Evolutionary conservation across 2,113 vertebrate species (phyloP).

Genomic region (Engystomops pustulosus): DNA sequence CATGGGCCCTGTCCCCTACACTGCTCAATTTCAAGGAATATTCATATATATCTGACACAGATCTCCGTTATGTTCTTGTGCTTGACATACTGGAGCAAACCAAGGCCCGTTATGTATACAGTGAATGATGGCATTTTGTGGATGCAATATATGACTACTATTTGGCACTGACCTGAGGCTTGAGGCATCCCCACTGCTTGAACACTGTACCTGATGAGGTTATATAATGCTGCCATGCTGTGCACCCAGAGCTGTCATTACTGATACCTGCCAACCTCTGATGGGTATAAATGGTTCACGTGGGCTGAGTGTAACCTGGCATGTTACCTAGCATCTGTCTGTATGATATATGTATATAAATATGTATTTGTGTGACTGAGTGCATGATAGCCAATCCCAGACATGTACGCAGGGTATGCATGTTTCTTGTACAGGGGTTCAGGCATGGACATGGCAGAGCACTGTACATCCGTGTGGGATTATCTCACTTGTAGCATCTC

Average conservation of each 20-base stretch:
- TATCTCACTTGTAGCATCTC: constrained; percentile 20
- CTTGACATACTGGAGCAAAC: background rate
- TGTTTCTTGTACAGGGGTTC: constrained; percentile 25
- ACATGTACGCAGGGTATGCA: constrained; percentile 48
- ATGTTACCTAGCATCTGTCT: constrained; percentile 40
- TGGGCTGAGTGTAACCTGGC: background rate
- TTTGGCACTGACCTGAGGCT: background rate
- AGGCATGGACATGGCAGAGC: constrained; percentile 33
- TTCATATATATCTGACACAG: background rate
- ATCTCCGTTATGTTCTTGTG: background rate
- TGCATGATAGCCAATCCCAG: constrained; percentile 31
- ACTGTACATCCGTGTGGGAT: constrained; percentile 6
- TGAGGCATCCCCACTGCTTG: background rate
- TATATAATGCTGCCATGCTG: background rate
- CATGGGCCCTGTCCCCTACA: background rate
- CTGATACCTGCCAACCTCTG: background rate
- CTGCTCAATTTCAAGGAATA: too few species aligned
- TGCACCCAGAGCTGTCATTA: background rate
- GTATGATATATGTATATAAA: constrained; percentile 23
- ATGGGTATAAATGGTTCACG: background rate
- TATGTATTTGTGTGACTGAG: constrained; percentile 47
- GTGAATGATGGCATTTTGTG: constrained; percentile 7
- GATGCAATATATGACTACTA: background rate
- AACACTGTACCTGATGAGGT: background rate
- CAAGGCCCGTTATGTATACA: background rate